Evolutionary conservation across 2,113 vertebrate species (phyloP), one percentile per base, ranked within the genome.

Genomic region (Lophochroa leadbeateri): DNA sequence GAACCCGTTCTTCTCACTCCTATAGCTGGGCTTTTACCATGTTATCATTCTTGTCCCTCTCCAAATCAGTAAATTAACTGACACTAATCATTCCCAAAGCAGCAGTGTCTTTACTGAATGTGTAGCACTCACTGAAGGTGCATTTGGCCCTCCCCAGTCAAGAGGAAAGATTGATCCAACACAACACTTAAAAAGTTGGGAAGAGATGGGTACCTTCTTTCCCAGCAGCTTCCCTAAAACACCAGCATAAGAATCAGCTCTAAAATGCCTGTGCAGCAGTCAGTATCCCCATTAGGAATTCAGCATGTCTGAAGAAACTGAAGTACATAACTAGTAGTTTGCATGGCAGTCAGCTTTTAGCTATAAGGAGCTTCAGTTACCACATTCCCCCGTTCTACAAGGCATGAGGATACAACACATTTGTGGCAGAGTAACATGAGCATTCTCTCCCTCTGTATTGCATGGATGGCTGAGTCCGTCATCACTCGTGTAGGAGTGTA

Each of bases 321-420:
- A 72, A 87, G 19, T 53, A 6, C 25, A 35, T 37, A 58, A 35
- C 13, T 29, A 72, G 28, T 7, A 57, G 63, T 37, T 41, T 65
- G 19, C n/a, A 55, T 33, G 27, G 68, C 75, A 79, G 49, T 13
- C 39, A 74, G 35, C 31, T 84, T 83, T 65, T 31, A 82, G 37
- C 23, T 65, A 9, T 13, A 63, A 79, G 17, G 24, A 87, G 31
- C 44, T 90, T 86, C 57, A 60, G 46, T 90, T 93, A 72, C 84
- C 57, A 33, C 72, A 86, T 91, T 92, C 53, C 31, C 7, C 11
- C 3, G 25, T 93, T 79, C n/a, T 53, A n/a, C 0, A 5, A 65
- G 70, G 63, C 84, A 82, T 35, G 67, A 88, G 89, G 84, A 96
- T 93, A 7, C 93, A 95, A 95, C 75, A 46, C 79, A 90, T 96